Evolutionary conservation across 30 jellyfish, hydroid and myxozoan species (phyloP).

Genomic region (Aurelia sp.): DNA sequence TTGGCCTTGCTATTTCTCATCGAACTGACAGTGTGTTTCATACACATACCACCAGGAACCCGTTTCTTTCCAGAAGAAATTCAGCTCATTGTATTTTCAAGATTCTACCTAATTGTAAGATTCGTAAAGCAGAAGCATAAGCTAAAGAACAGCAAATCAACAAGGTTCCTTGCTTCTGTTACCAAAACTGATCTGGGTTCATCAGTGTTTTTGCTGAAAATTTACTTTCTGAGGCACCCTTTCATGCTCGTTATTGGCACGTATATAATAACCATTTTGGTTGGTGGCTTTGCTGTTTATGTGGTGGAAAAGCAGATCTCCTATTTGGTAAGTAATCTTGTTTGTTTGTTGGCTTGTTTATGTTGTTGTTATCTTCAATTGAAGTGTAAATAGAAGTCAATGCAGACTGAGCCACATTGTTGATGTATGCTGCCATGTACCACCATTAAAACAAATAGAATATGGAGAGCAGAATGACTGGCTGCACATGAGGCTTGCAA

Average conservation of each 20-base stretch:
- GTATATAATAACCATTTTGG: slow-evolving; percentile 59
- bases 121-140: slow-evolving; percentile 87
- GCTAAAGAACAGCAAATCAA: slow-evolving; percentile 88
- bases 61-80: slow-evolving; percentile 71
- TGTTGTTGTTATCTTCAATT: neutral
- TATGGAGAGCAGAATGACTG: no score
- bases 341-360: neutral
- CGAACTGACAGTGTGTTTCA: slow-evolving; percentile 67
- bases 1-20: slow-evolving; percentile 34
- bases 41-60: slow-evolving; percentile 90
- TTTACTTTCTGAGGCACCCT: slow-evolving; percentile 88
- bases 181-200: slow-evolving; percentile 86
- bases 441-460: no score
- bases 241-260: slow-evolving; percentile 68
- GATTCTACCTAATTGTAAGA: slow-evolving; percentile 78
- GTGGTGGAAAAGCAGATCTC: slow-evolving; percentile 71
- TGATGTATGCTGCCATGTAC: no score
- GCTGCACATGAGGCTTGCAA: no score
- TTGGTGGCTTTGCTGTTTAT: slow-evolving; percentile 93
- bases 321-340: slow-evolving; percentile 65
- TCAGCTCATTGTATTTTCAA: slow-evolving; percentile 78
- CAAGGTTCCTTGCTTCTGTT: slow-evolving; percentile 94
- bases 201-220: slow-evolving; percentile 76
- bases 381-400: no score
- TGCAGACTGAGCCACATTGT: no score